Percentiles rank a stretch among this genome's conserved stretches.
Evolutionary conservation across 2,113 vertebrate genomes (phyloP).

Genomic region (Amphiprion ocellaris): DNA sequence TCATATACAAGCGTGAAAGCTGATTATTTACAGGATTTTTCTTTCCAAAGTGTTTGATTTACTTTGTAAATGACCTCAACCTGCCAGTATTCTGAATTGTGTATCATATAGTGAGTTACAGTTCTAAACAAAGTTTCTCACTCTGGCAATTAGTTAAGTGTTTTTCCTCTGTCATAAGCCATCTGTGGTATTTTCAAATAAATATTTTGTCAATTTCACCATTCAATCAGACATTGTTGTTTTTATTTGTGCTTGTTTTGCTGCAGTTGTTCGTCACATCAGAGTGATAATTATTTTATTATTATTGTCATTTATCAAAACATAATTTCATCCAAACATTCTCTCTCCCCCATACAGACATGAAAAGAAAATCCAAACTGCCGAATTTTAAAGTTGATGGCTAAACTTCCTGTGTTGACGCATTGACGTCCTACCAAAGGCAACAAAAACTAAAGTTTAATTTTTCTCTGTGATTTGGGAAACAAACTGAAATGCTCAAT

Average conservation of each 20-base stretch:
- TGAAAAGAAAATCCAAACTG: neutral
- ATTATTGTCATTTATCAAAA: conserved; percentile 20
- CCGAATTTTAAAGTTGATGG: neutral
- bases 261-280: conserved; percentile 11
- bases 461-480: conserved; percentile 19
- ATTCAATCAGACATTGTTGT: neutral
- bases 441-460: conserved; percentile 4
- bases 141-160: neutral
- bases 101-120: neutral
- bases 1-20: neutral
- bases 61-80: neutral
- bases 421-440: conserved; percentile 6
- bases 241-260: conserved; percentile 7
- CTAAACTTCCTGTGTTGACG: conserved; percentile 8
- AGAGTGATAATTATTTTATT: neutral
- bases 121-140: neutral
- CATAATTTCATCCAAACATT: conserved; percentile 2
- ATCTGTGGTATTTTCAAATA: neutral
- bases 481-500: conserved; percentile 32
- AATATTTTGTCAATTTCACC: neutral
- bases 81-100: neutral
- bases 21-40: neutral
- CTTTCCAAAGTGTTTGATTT: neutral
- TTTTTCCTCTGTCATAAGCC: neutral
- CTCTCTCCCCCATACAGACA: neutral